Base-by-base conservation (phyloP, 2,888 invertebrate species). In the Diabrotica balteata region DNA sequence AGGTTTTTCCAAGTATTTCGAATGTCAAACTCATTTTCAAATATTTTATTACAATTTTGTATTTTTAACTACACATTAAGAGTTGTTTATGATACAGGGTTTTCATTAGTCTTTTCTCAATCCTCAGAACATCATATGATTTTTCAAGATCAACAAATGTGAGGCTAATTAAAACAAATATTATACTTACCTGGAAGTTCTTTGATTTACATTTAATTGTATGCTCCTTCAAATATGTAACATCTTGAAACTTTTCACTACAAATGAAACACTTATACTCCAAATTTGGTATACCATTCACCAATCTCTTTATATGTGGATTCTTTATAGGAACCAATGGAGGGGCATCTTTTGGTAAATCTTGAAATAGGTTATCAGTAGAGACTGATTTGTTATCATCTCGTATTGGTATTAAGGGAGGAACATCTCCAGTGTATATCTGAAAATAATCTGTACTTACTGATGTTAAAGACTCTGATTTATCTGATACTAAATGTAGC, bases 291-390 rank as follows among this genome's bases (percentile, higher is more conserved):
- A 52, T n/a, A 9, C 52, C 52, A 52, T 43, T 47, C 17, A 22
- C 55, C 44, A 66, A 54, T 32, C 22, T 51, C 59, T 63, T 52
- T 44, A 52, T 47, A 4, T 32, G 8, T 11, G 59, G 42, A 45
- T 80, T 78, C 70, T 80, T 81, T 60, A 83, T 77, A 17, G 82
- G 83, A 44, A 83, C 72, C 69, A 83, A 73, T 10, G 83, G 83
- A n/a, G 83, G 83, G 4, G 81, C 72, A 65, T 80, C 77, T 62
- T 74, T 66, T 4, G 76, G 76, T 67, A 79, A 69, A 61, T 63
- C 72, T 69, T 74, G 55, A 6, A 60, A 46, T 8, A 69, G 50
- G 46, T 44, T 63, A 54, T 72, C 67, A 47, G 11, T 22, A 45
- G 11, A 10, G 5, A 50, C 50, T 7, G 5, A 50, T 11, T 70